Conservation (phyloP, 92 coral and sea anemone species). For the Muricea muricata region DNA sequence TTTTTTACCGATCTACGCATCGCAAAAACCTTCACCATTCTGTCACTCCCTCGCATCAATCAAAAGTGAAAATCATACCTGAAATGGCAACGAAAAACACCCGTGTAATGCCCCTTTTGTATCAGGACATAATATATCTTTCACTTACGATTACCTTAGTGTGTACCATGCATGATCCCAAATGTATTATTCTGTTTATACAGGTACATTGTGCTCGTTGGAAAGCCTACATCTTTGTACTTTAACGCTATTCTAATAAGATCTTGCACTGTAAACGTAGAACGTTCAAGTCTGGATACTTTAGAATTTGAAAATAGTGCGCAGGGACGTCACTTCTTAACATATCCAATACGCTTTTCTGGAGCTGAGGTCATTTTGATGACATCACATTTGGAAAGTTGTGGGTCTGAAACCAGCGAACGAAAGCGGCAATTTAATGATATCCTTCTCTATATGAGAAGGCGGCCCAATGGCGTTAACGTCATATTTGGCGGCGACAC, state of each 20-base stretch:
- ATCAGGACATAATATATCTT: neutral
- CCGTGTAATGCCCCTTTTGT: no score
- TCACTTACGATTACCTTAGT: neutral
- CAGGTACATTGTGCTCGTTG: constrained; percentile 47
- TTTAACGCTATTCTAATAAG: constrained; percentile 78
- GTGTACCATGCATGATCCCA: neutral
- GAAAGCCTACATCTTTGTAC: constrained; percentile 47
- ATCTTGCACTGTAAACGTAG: constrained; percentile 64
- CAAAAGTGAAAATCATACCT: no score
- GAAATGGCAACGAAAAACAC: no score
- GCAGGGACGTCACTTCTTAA: constrained; percentile 88
- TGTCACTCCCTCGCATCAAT: no score
- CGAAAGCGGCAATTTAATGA: constrained; percentile 74
- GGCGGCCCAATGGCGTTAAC: constrained; percentile 58
- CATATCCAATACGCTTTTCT: constrained; percentile 69
- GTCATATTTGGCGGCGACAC: constrained; percentile 93
- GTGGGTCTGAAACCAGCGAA: constrained; percentile 47
- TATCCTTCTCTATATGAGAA: constrained; percentile 55
- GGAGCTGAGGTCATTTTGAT: constrained; percentile 66
- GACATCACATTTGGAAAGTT: constrained; percentile 96
- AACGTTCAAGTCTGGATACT: constrained; percentile 37
- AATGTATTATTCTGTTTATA: neutral
- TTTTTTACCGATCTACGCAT: no score
- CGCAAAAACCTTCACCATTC: no score
- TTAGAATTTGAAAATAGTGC: constrained; percentile 51